These are phyloP conservation scores for Jordanella pulchra DNA, from an alignment of 2,797 vertebrate species.

Conservation along the genomic window DNA sequence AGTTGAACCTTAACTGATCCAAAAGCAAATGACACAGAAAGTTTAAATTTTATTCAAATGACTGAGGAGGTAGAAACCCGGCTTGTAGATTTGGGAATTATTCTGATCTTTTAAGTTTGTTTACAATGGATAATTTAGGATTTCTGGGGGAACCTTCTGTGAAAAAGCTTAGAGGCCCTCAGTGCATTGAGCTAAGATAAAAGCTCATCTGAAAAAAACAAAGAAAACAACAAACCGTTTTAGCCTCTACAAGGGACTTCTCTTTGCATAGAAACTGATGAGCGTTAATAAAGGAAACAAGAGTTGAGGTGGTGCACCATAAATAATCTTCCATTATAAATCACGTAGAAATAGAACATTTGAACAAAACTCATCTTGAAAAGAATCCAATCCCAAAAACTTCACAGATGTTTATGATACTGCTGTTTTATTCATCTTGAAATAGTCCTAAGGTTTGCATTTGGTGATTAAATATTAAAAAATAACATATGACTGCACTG, in stretches of 20 bases:
- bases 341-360: not conserved
- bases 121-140: not conserved
- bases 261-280: not conserved
- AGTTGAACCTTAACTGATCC: constrained; percentile 29
- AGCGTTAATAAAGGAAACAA: not conserved
- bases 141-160: not conserved
- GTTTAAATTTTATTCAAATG: constrained; percentile 5
- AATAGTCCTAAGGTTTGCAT: not conserved
- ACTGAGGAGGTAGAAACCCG: not conserved
- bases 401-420: too few species aligned
- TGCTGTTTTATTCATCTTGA: not conserved
- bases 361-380: not conserved
- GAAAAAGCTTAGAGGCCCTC: not conserved
- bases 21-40: not conserved
- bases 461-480: too few species aligned
- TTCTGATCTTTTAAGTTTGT: not conserved
- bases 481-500: not conserved
- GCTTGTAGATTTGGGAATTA: constrained; percentile 8
- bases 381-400: not conserved
- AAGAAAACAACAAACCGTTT: not conserved
- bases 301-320: not conserved
- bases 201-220: not conserved
- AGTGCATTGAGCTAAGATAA: not conserved
- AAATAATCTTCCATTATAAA: not conserved
- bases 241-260: not conserved